A percentile compares a stretch with the other conserved stretches of the same genome.
These are phyloP conservation scores for Epizoanthus ramosus DNA, from an alignment of 92 coral and sea anemone species.

Conservation along the genomic window DNA sequence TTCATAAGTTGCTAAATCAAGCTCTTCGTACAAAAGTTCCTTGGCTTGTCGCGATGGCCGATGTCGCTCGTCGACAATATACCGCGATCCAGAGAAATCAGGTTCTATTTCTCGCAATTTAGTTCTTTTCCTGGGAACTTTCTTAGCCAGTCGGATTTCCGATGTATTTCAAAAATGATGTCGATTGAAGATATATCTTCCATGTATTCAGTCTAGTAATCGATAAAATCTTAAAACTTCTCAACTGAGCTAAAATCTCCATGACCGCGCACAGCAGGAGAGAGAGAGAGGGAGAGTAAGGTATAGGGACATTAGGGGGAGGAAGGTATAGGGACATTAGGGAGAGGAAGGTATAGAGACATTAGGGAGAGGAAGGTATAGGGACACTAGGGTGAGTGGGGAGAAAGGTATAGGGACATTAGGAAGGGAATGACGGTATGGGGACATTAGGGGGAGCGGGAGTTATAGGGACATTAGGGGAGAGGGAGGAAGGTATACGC, in stretches of 20 bases:
- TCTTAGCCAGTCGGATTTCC: neutral
- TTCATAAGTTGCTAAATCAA: neutral
- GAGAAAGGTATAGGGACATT: no score
- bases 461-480: no score
- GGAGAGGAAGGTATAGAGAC: no score
- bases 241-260: neutral
- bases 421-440: no score
- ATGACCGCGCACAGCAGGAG: conserved; percentile 1
- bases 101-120: conserved; percentile 3
- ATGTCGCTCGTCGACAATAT: conserved; percentile 12
- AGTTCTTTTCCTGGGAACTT: neutral
- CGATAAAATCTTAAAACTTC: neutral
- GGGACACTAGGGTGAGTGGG: no score
- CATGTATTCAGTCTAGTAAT: neutral
- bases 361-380: no score
- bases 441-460: no score
- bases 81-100: conserved; percentile 10
- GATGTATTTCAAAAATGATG: neutral
- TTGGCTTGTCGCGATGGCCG: neutral
- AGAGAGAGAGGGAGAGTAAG: neutral
- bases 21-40: neutral
- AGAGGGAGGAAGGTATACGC: no score
- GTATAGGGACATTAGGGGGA: neutral
- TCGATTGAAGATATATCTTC: neutral
- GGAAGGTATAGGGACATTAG: neutral